Conservation (phyloP, 2,797 vertebrate species). For the Lepus townsendii region DNA sequence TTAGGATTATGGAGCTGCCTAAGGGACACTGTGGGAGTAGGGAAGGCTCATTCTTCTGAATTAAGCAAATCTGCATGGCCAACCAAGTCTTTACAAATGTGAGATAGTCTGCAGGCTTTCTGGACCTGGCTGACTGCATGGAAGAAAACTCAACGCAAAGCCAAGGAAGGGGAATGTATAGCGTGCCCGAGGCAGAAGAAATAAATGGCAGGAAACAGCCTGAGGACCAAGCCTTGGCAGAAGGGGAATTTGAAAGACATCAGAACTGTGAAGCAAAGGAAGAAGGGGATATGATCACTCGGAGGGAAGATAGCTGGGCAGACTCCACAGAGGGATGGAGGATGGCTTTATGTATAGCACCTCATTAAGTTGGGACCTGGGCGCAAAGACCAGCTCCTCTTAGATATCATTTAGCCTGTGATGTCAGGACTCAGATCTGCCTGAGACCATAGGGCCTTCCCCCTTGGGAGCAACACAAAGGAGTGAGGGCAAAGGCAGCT, state of each 20-base stretch:
- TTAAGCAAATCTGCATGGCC: background rate
- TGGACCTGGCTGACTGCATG: background rate
- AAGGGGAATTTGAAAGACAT: background rate
- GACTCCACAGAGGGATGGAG: background rate
- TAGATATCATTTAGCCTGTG: background rate
- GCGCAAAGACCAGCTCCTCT: background rate
- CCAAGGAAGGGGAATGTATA: background rate
- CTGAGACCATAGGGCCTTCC: background rate
- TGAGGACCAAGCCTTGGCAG: background rate
- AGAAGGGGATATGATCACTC: background rate
- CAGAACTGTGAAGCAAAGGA: background rate
- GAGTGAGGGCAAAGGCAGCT: background rate
- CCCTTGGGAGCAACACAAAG: background rate
- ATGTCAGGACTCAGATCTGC: background rate
- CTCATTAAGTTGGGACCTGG: background rate
- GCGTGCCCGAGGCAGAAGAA: slow-evolving; percentile 54
- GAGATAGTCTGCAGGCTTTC: background rate
- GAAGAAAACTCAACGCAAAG: slow-evolving; percentile 20
- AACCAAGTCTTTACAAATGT: background rate
- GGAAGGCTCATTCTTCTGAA: background rate
- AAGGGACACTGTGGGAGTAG: background rate
- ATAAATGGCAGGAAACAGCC: slow-evolving; percentile 46
- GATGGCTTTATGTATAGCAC: background rate
- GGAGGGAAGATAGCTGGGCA: background rate
- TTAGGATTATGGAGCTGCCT: background rate